A percentile compares a stretch with the other conserved stretches of the same genome.
phyloP scores from a whole-genome alignment of 2,797 vertebrate genomes.

The Crax fasciolata region DNA sequence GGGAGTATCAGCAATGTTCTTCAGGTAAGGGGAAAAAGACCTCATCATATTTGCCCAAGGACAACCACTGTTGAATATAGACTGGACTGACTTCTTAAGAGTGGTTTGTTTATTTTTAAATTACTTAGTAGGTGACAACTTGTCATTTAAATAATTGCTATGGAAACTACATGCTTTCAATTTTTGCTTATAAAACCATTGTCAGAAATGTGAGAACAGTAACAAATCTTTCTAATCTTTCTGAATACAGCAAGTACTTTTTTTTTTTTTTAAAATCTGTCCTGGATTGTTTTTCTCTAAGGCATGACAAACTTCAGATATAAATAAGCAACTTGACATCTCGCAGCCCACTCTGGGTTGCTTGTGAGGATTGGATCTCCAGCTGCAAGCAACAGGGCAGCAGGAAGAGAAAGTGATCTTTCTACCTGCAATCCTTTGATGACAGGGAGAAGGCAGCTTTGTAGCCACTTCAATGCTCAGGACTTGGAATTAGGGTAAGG shows the following conservation, averaged over 20 bases:
- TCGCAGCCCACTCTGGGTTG: background rate
- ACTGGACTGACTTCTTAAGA: background rate
- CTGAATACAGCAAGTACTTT: background rate
- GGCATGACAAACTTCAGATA: background rate
- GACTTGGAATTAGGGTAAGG: background rate
- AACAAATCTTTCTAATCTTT: conserved; percentile 5
- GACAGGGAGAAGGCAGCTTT: background rate
- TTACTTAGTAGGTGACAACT: background rate
- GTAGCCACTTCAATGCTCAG: background rate
- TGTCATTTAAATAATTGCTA: background rate
- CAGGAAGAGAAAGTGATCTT: background rate
- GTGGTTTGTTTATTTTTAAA: conserved; percentile 9
- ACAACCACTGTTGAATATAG: background rate
- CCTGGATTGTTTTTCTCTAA: conserved; percentile 13
- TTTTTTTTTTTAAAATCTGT: background rate
- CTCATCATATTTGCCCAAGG: background rate
- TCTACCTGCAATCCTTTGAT: background rate
- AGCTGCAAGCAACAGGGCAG: background rate
- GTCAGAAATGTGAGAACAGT: background rate
- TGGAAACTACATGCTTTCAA: background rate
- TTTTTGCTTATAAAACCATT: background rate
- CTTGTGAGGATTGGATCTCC: background rate
- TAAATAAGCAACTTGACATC: background rate
- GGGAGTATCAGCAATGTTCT: background rate
- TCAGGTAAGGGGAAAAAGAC: background rate